Evolutionary conservation across 1,140 invertebrate species (phyloP).

Genomic region (Euwallacea fornicatus): DNA sequence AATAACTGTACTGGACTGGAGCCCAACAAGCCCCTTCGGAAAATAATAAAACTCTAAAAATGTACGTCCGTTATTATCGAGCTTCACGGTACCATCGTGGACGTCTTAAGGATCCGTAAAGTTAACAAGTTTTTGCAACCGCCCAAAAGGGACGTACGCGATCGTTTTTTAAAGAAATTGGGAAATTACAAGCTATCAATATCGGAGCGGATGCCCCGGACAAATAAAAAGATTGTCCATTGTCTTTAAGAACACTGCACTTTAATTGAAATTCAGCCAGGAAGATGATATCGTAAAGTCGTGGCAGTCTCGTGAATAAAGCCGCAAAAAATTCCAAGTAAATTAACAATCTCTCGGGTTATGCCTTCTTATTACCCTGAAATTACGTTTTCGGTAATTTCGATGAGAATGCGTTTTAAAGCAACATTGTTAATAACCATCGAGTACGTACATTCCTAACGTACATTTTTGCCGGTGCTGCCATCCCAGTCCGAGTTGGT

Average conservation of each 20-base stretch:
- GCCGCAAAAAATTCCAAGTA: slow-evolving; percentile 30
- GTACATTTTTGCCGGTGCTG: too few species aligned
- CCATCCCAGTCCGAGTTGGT: background rate
- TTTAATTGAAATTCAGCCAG: slow-evolving; percentile 39
- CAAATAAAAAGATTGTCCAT: slow-evolving; percentile 36
- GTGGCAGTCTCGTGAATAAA: slow-evolving; percentile 36
- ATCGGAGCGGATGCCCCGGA: slow-evolving; percentile 18
- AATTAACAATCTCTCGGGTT: slow-evolving; percentile 31
- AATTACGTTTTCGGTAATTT: slow-evolving; percentile 1
- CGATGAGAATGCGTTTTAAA: too few species aligned
- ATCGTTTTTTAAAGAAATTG: slow-evolving; percentile 20
- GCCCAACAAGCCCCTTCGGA: background rate
- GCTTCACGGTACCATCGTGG: too few species aligned
- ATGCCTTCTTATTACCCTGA: slow-evolving; percentile 6
- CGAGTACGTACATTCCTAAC: too few species aligned
- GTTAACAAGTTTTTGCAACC: slow-evolving; percentile 6
- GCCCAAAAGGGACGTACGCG: slow-evolving; percentile 23
- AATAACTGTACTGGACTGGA: too few species aligned
- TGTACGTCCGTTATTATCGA: too few species aligned
- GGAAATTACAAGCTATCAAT: slow-evolving; percentile 30
- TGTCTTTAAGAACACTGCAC: slow-evolving; percentile 30
- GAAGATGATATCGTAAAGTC: slow-evolving; percentile 40
- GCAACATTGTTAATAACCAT: too few species aligned
- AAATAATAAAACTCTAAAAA: too few species aligned
- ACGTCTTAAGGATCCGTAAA: background rate